Percentiles rank a stretch among this genome's conserved stretches.
Conservation (phyloP, 2,797 vertebrate genomes). For the Cynopterus sphinx region DNA sequence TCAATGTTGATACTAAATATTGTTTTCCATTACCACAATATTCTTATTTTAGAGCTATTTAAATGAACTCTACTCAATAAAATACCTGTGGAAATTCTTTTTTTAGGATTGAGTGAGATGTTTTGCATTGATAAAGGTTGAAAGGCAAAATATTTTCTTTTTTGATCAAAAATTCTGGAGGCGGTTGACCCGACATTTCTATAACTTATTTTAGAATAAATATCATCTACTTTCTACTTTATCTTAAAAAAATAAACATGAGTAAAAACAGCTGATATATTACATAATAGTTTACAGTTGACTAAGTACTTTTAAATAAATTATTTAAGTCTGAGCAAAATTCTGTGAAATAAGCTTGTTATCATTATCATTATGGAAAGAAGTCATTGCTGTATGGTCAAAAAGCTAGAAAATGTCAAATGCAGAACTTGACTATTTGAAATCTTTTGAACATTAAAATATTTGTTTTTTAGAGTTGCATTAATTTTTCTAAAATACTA, state of each 20-base stretch:
- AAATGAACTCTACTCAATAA: slow-evolving; percentile 27
- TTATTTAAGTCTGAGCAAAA: neutral
- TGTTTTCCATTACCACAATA: slow-evolving; percentile 54
- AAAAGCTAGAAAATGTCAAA: neutral
- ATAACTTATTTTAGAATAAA: slow-evolving; percentile 8
- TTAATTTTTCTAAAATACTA: neutral
- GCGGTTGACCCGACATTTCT: neutral
- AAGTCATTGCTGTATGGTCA: neutral
- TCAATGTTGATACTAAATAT: slow-evolving; percentile 31
- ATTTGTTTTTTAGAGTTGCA: neutral
- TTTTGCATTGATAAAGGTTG: slow-evolving; percentile 40
- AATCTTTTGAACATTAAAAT: neutral
- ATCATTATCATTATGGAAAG: neutral
- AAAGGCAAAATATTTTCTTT: slow-evolving; percentile 9
- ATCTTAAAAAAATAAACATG: neutral
- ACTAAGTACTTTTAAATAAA: neutral
- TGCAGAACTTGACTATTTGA: neutral
- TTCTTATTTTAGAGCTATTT: slow-evolving; percentile 65
- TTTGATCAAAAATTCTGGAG: slow-evolving; percentile 1
- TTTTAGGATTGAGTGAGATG: slow-evolving; percentile 15
- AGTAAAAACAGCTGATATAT: neutral
- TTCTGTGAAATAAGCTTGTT: neutral
- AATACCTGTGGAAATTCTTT: slow-evolving; percentile 41
- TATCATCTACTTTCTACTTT: neutral
- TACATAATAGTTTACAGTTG: neutral